phyloP scores from a whole-genome alignment of 1,140 invertebrate species.

The Paraescarpia echinospica region DNA sequence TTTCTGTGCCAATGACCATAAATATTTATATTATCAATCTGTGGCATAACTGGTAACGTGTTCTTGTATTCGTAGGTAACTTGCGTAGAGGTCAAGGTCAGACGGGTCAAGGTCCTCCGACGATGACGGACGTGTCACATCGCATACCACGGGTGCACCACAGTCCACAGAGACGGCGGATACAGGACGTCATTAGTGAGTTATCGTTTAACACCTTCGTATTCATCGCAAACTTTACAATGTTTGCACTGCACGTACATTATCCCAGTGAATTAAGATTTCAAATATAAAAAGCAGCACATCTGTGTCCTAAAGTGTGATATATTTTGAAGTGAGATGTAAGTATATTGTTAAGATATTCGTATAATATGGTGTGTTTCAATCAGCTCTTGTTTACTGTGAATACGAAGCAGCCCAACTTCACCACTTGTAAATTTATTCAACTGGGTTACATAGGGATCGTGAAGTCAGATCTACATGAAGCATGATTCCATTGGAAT shows the following conservation, averaged over 20 bases:
- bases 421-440: no score
- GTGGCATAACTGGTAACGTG: neutral
- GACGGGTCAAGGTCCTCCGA: neutral
- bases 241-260: neutral
- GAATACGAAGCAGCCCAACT: no score
- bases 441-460: no score
- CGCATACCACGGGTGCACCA: neutral
- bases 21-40: neutral
- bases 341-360: no score
- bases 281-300: neutral
- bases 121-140: neutral
- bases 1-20: neutral
- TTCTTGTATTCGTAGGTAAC: neutral
- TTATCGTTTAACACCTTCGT: neutral
- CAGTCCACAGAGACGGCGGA: neutral
- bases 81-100: neutral
- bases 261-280: neutral
- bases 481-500: no score
- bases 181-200: neutral
- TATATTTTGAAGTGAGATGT: no score
- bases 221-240: neutral
- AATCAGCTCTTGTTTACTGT: no score
- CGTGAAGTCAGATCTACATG: no score
- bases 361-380: no score
- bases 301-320: neutral